Conservation (phyloP, 1,140 invertebrate species). For the Ctenoplectra terminalis region DNA sequence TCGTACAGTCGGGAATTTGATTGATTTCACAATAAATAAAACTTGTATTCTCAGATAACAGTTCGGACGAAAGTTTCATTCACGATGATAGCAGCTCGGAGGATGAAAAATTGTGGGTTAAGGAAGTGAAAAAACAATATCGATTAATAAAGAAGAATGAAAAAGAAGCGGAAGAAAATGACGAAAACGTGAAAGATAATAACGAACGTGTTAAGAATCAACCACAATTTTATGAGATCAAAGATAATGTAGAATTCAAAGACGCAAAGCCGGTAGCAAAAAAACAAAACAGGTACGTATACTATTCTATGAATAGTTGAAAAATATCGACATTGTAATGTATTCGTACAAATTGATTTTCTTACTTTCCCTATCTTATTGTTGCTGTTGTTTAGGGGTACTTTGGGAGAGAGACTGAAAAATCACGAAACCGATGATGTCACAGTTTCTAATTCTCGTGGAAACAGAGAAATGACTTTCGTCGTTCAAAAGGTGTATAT, state of each 20-base stretch:
- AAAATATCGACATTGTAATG: not conserved
- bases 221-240: slow-evolving; percentile 87
- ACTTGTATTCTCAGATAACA: slow-evolving; percentile 39
- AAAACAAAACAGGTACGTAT: slow-evolving; percentile 83
- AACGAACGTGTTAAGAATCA: slow-evolving; percentile 66
- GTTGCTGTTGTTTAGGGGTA: slow-evolving; percentile 81
- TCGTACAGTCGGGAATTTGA: slow-evolving; percentile 41
- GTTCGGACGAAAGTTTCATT: slow-evolving; percentile 74
- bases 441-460: slow-evolving; percentile 85
- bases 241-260: slow-evolving; percentile 85
- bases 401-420: slow-evolving; percentile 87
- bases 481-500: slow-evolving; percentile 84
- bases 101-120: slow-evolving; percentile 90
- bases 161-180: slow-evolving; percentile 78
- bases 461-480: slow-evolving; percentile 92
- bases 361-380: slow-evolving; percentile 35
- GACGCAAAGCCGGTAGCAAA: slow-evolving; percentile 80
- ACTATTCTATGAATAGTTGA: not conserved
- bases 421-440: slow-evolving; percentile 84
- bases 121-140: slow-evolving; percentile 91
- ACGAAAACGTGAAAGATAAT: slow-evolving; percentile 72
- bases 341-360: not conserved
- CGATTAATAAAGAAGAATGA: slow-evolving; percentile 82
- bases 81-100: slow-evolving; percentile 83
- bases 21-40: not conserved